Evolutionary conservation across 2,888 invertebrate genomes (phyloP), one percentile per base, ranked within the genome.

Genomic region (Mimachlamys varia): DNA sequence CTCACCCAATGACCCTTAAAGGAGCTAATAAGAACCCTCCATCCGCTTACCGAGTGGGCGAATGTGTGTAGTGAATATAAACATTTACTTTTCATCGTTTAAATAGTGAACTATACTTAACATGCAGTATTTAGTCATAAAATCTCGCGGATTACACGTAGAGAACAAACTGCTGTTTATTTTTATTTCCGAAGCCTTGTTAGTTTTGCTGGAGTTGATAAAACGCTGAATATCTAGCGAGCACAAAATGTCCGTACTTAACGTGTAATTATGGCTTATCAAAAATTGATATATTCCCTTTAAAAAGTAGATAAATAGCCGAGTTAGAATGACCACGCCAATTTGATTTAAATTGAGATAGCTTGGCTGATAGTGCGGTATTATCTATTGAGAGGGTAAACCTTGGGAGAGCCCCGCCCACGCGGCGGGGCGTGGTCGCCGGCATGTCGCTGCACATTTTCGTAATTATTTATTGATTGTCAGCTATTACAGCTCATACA

Each of bases 21-120:
- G 76, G 58, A 33, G 76, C 76, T 76, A 76, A 76, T 76, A 76
- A 76, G 76, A 7, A 27, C 15, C 76, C 76, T 27, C 27, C 76
- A 76, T 76, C 76, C 76, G 76, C 12, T 33, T 76, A 33, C 5
- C 33, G 76, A 76, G 76, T 76, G 76, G 76, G 76, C 76, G 76
- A 76, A 27, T 33, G 76, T 27, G 76, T 33, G 76, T 76, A 33
- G 76, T 19, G 76, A 76, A 76, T 76, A 27, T 27, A 76, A 76
- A 76, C 76, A 76, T 76, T 76, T 76, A 12, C 76, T 76, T 76
- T 27, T 12, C 27, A 33, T 10, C 27, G 76, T 76, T 76, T 76
- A 33, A 76, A 76, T 76, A 76, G 76, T 76, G 58, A 76, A 76
- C 22, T 76, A 76, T 27, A 3, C 76, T 12, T 27, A 76, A 33